Evolutionary conservation across 2,797 vertebrate genomes (phyloP).

Genomic region (Anas georgica): DNA sequence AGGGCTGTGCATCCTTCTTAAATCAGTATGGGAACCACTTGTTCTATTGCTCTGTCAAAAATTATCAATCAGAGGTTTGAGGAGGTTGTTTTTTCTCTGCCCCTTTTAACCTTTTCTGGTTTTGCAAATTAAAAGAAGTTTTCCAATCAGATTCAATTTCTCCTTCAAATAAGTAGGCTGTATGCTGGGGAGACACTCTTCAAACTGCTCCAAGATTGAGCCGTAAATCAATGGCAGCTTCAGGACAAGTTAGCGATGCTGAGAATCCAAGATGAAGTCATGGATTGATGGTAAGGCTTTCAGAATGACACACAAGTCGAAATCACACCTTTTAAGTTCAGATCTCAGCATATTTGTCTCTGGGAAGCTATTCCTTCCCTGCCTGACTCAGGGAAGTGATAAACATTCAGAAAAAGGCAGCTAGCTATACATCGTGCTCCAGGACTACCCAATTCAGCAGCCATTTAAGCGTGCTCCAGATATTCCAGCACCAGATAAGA

Average conservation of each 20-base stretch:
- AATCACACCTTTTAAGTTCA: not conserved
- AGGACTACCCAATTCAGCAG: rapidly evolving
- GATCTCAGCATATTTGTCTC: rapidly evolving
- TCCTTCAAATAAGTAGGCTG: not conserved
- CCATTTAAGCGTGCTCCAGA: not conserved
- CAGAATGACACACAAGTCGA: not conserved
- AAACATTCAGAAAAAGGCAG: rapidly evolving
- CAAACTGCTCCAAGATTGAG: not conserved
- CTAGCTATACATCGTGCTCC: rapidly evolving
- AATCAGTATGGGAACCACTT: not conserved
- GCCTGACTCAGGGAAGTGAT: rapidly evolving
- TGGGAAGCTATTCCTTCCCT: not conserved
- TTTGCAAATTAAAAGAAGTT: slow-evolving; percentile 32
- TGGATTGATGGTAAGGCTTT: not conserved
- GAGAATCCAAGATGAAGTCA: not conserved
- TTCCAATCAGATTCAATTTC: not conserved
- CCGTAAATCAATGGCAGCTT: slow-evolving; percentile 22
- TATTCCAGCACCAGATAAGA: not conserved
- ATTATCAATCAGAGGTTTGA: not conserved
- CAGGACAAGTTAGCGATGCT: not conserved
- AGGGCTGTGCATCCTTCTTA: not conserved
- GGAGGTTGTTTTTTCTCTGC: not conserved
- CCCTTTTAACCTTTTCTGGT: not conserved
- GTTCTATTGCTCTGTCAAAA: rapidly evolving
- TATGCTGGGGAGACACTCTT: not conserved